A percentile compares a stretch with the other conserved stretches of the same genome.
Conservation (phyloP, 2,797 vertebrate species). For the Podarcis lilfordi region DNA sequence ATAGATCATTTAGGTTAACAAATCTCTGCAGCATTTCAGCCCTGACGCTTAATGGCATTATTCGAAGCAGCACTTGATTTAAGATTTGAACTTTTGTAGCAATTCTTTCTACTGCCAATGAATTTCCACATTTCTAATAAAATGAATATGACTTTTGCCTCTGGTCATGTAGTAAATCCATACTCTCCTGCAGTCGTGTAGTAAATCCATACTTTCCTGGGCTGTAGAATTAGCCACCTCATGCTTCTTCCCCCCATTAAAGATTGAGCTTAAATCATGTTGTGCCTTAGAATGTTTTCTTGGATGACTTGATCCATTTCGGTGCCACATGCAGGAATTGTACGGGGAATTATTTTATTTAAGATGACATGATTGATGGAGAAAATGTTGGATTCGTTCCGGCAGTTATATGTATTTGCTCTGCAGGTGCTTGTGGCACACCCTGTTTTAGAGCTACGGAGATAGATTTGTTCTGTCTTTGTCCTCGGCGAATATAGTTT, state of each 20-base stretch:
- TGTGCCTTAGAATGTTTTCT: slow-evolving; percentile 39
- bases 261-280: slow-evolving; percentile 54
- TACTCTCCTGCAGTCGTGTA: slow-evolving; percentile 48
- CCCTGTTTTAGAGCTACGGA: neutral
- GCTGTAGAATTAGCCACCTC: slow-evolving; percentile 42
- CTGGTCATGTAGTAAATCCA: slow-evolving; percentile 68
- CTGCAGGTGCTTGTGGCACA: slow-evolving; percentile 29
- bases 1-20: slow-evolving; percentile 59
- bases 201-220: slow-evolving; percentile 65
- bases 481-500: neutral
- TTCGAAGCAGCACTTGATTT: slow-evolving; percentile 71
- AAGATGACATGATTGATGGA: slow-evolving; percentile 67
- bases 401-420: slow-evolving; percentile 47
- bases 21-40: slow-evolving; percentile 64
- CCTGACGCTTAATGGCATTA: slow-evolving; percentile 71
- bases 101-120: slow-evolving; percentile 68
- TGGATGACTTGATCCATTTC: slow-evolving; percentile 58
- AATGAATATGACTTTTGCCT: slow-evolving; percentile 71
- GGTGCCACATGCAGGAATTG: slow-evolving; percentile 46
- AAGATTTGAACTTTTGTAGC: slow-evolving; percentile 71
- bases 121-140: slow-evolving; percentile 58
- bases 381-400: slow-evolving; percentile 58
- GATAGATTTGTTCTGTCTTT: neutral
- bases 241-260: slow-evolving; percentile 2
- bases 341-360: slow-evolving; percentile 67